Evolutionary conservation across 1,140 invertebrate species (phyloP).

Genomic region (Lasaia peninsularis): DNA sequence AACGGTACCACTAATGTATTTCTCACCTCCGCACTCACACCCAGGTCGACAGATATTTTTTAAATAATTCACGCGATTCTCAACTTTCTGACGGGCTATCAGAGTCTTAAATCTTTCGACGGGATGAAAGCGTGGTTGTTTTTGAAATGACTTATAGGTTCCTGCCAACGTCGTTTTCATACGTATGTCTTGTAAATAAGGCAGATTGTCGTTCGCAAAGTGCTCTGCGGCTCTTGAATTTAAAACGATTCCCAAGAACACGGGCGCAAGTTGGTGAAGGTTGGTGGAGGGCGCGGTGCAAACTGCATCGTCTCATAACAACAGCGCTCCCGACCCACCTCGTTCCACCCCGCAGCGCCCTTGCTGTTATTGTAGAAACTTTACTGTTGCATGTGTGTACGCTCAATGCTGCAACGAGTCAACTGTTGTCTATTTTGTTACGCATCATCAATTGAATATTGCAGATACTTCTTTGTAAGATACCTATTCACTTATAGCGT

Average conservation of each 20-base stretch:
- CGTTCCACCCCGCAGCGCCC: conserved; percentile 30
- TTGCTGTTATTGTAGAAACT: conserved; percentile 55
- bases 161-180: conserved; percentile 39
- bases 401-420: conserved; percentile 47
- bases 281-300: conserved; percentile 72
- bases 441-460: conserved; percentile 17
- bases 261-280: conserved; percentile 72
- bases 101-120: conserved; percentile 54
- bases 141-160: conserved; percentile 60
- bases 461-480: neutral
- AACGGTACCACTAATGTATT: conserved; percentile 77
- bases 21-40: conserved; percentile 76
- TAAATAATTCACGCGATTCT: conserved; percentile 53
- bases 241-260: conserved; percentile 76
- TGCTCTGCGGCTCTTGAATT: conserved; percentile 71
- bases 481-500: neutral
- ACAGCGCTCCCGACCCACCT: conserved; percentile 34
- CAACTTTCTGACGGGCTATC: conserved; percentile 41
- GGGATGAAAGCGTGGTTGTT: conserved; percentile 36
- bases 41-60: conserved; percentile 55
- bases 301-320: conserved; percentile 74
- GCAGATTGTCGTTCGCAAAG: conserved; percentile 45
- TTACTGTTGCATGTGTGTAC: conserved; percentile 41
- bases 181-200: conserved; percentile 39
- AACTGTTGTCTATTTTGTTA: conserved; percentile 61